phyloP scores from a whole-genome alignment of 2,113 vertebrate genomes.

The Engraulis encrasicolus region DNA sequence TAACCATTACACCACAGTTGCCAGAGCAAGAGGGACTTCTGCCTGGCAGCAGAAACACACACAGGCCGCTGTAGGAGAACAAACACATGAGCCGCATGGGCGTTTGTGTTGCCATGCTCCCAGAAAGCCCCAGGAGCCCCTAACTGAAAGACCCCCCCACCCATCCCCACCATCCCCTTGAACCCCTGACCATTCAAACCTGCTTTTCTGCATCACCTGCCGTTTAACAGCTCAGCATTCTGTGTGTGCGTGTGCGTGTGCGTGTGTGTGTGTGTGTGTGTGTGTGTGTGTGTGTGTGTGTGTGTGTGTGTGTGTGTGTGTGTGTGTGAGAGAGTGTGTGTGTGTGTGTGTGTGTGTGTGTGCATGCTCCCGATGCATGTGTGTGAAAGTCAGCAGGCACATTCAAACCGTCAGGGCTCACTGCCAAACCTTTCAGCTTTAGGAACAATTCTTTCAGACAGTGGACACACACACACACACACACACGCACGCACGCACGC shows the following conservation, averaged over 20 bases:
- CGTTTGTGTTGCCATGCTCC: too few relatives aligned
- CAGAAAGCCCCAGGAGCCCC: too few relatives aligned
- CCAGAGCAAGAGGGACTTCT: too few relatives aligned
- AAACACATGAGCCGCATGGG: too few relatives aligned
- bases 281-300: neutral
- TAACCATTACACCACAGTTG: too few relatives aligned
- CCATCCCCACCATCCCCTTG: too few relatives aligned
- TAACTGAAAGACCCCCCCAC: neutral
- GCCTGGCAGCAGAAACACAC: too few relatives aligned
- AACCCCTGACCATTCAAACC: too few relatives aligned
- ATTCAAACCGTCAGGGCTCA: neutral
- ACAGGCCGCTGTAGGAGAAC: too few relatives aligned
- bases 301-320: neutral
- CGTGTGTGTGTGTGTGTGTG: neutral
- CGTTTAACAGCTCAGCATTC: neutral
- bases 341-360: neutral
- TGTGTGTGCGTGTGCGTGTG: neutral
- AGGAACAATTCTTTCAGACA: neutral
- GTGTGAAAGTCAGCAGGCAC: too few relatives aligned
- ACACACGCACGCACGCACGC: neutral
- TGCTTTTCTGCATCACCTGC: neutral
- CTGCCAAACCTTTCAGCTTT: conserved; percentile 20
- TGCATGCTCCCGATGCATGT: too few relatives aligned
- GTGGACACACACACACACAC: neutral
- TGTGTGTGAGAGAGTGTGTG: neutral